These are phyloP conservation scores for Hepsetus odoe DNA, from an alignment of 2,113 vertebrate species.

Conservation along the genomic window DNA sequence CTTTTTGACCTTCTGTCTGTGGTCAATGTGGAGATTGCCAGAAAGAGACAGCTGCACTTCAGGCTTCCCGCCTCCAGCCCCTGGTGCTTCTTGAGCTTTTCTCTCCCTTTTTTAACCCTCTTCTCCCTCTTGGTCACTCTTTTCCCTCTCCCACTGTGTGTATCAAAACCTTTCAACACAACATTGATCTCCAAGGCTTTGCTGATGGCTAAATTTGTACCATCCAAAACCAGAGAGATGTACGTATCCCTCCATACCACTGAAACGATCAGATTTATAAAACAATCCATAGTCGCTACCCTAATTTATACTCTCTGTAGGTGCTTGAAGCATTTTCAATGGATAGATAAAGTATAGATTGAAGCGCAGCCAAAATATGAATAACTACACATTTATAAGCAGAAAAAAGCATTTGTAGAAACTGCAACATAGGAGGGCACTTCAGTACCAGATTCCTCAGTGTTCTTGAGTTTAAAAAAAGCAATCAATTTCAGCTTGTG, in stretches of 20 bases:
- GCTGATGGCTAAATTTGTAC: conserved; percentile 14
- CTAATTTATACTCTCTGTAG: neutral
- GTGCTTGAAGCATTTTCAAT: neutral
- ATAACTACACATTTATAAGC: neutral
- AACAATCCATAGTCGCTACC: too few relatives aligned
- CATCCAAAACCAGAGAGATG: neutral
- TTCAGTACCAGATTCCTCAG: conserved; percentile 23
- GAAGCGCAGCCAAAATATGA: neutral
- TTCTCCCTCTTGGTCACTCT: conserved; percentile 31
- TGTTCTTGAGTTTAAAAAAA: conserved; percentile 28
- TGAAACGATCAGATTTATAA: too few relatives aligned
- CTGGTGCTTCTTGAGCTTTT: conserved; percentile 45
- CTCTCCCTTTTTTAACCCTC: conserved; percentile 33
- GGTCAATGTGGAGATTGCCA: conserved; percentile 58
- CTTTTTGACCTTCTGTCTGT: conserved; percentile 63
- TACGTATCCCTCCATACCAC: neutral
- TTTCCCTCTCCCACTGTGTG: conserved; percentile 21
- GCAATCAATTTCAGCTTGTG: conserved; percentile 44
- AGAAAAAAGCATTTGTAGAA: conserved; percentile 32
- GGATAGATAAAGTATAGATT: neutral
- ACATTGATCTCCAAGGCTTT: conserved; percentile 24
- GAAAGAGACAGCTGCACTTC: conserved; percentile 60
- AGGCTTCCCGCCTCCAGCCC: conserved; percentile 54
- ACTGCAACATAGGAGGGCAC: conserved; percentile 3
- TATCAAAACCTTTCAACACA: conserved; percentile 39